Conservation (phyloP, 2,797 vertebrate species). For the Sebastes trivittatus region DNA sequence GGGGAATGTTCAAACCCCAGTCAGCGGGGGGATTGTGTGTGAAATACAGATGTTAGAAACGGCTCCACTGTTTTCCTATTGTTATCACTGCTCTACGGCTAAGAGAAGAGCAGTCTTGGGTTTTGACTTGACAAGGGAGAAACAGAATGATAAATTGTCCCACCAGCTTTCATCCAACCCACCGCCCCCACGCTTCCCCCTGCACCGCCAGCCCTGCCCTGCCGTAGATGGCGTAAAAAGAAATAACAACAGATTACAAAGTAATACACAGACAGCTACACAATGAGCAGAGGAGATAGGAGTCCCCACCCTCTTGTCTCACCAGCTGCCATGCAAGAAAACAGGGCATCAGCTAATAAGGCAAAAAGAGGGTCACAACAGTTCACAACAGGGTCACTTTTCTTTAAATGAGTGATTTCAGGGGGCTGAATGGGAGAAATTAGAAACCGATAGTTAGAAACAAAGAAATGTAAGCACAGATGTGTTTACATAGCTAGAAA, state of each 20-base stretch:
- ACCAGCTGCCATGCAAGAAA: constrained; percentile 46
- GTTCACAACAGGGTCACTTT: neutral
- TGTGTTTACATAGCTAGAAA: neutral
- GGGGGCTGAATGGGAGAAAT: neutral
- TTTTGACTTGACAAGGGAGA: constrained; percentile 77
- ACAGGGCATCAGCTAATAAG: constrained; percentile 46
- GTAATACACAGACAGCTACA: constrained; percentile 60
- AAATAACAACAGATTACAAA: constrained; percentile 58
- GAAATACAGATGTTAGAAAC: constrained; percentile 77
- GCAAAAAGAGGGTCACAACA: constrained; percentile 8
- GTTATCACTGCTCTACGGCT: constrained; percentile 65
- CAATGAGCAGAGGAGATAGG: constrained; percentile 52
- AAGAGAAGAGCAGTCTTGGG: constrained; percentile 61
- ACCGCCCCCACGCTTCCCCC: neutral
- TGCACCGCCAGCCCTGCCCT: constrained; percentile 22
- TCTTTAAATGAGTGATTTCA: constrained; percentile 20
- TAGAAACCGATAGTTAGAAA: neutral
- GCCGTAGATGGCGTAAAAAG: constrained; percentile 32
- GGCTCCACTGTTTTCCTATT: constrained; percentile 67
- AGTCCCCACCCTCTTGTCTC: constrained; percentile 49
- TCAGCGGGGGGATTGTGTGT: constrained; percentile 63
- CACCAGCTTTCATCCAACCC: constrained; percentile 63
- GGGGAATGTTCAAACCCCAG: constrained; percentile 69
- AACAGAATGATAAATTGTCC: constrained; percentile 78
- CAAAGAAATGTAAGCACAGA: neutral